Percentiles rank a stretch among this genome's conserved stretches.
Evolutionary conservation across 2,113 vertebrate species (phyloP).

Genomic region (Siniperca knerii): DNA sequence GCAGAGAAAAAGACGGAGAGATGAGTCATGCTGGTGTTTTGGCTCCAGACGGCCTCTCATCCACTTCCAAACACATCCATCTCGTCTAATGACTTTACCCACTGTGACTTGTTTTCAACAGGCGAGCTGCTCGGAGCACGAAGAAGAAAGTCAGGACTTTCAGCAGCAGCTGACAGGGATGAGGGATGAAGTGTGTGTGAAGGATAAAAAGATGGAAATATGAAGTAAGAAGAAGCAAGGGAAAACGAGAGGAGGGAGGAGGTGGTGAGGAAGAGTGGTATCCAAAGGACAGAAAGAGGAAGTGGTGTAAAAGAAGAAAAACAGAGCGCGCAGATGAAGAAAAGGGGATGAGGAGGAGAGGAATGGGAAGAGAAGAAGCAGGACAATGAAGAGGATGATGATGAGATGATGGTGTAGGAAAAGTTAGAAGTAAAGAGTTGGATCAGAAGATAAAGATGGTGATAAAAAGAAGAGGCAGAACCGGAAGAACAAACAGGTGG

Average conservation of each 20-base stretch:
- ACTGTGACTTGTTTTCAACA: constrained; percentile 29
- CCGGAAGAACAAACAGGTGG: no score
- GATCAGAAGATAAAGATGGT: no score
- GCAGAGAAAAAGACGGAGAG: background rate
- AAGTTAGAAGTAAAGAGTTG: no score
- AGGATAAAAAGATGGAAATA: background rate
- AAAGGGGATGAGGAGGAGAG: background rate
- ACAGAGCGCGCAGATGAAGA: no score
- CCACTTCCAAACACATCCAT: constrained; percentile 40
- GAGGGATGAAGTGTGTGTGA: background rate
- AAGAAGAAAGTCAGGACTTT: no score
- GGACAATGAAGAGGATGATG: no score
- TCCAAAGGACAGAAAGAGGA: background rate
- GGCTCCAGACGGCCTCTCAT: constrained; percentile 25
- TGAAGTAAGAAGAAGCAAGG: background rate
- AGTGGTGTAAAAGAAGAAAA: no score
- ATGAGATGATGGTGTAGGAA: no score
- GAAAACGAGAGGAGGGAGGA: background rate
- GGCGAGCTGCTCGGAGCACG: background rate
- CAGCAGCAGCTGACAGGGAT: no score
- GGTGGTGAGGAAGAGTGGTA: background rate
- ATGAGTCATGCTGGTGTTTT: constrained; percentile 30
- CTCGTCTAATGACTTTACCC: constrained; percentile 43
- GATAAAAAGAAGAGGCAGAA: no score
- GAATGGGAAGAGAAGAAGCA: no score